Evolutionary conservation across 2,888 invertebrate species (phyloP).

Genomic region (Thera obeliscata): DNA sequence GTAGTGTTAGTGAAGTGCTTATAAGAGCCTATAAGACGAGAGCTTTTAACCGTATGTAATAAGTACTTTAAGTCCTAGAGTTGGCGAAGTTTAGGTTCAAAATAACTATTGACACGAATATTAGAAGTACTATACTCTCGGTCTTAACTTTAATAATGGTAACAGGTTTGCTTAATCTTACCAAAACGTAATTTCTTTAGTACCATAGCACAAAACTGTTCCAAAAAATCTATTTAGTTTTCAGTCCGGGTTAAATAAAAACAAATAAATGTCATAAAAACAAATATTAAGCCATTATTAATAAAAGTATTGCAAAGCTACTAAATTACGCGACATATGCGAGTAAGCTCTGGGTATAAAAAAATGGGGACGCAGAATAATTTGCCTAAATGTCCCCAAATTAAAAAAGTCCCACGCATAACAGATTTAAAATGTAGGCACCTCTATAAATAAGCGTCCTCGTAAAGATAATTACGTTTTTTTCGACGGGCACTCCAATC

Average conservation of each 20-base stretch:
- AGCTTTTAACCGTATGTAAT: not conserved
- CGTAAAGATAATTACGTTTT: slow-evolving; percentile 33
- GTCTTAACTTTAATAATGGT: too few relatives aligned
- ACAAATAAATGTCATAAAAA: too few relatives aligned
- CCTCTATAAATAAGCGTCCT: slow-evolving; percentile 33
- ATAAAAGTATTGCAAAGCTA: slow-evolving; percentile 16
- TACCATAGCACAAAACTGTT: too few relatives aligned
- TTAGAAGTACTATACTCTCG: too few relatives aligned
- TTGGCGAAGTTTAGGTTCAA: too few relatives aligned
- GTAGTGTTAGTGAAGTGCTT: not conserved
- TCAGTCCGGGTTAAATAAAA: too few relatives aligned
- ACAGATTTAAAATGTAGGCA: slow-evolving; percentile 17
- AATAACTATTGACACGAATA: too few relatives aligned
- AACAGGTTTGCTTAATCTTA: too few relatives aligned
- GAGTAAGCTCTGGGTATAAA: slow-evolving; percentile 27
- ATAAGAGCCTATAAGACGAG: not conserved
- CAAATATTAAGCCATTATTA: not conserved
- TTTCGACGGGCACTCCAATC: slow-evolving; percentile 26
- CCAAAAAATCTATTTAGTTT: too few relatives aligned
- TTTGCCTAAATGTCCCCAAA: slow-evolving; percentile 17
- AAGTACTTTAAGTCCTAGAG: too few relatives aligned
- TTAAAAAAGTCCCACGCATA: slow-evolving; percentile 37
- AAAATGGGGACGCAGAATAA: slow-evolving; percentile 28
- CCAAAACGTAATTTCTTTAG: too few relatives aligned
- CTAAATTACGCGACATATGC: slow-evolving; percentile 37